Evolutionary conservation across 2,113 vertebrate species (phyloP).

Genomic region (Pseudopipra pipra): DNA sequence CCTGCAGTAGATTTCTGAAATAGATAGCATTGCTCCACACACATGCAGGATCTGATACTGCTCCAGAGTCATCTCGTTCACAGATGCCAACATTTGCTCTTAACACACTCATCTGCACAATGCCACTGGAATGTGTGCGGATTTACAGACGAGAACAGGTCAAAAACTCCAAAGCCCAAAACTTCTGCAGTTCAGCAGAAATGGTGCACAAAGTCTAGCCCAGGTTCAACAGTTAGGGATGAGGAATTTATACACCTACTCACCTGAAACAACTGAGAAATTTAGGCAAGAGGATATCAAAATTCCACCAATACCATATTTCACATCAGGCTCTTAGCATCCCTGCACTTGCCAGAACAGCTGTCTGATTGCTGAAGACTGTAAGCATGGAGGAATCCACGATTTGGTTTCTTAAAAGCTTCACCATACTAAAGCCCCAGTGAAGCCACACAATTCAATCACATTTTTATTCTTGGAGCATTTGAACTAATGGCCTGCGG

Average conservation of each 20-base stretch:
- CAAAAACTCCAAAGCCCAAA: neutral
- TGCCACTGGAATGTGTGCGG: neutral
- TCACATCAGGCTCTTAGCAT: neutral
- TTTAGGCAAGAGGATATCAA: neutral
- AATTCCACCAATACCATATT: neutral
- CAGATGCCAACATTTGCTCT: neutral
- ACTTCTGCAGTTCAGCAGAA: neutral
- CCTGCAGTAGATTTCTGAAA: conserved; percentile 34
- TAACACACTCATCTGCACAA: neutral
- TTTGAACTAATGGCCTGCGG: neutral
- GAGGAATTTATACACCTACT: neutral
- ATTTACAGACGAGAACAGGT: neutral
- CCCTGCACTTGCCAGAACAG: neutral
- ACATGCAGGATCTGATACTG: neutral
- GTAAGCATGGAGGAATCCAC: neutral
- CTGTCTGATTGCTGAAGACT: neutral
- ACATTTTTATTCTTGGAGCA: neutral
- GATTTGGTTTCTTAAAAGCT: neutral
- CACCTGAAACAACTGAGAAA: neutral
- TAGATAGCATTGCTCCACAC: conserved; percentile 28
- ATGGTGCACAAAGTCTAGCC: neutral
- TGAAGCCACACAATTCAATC: neutral
- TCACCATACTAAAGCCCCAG: neutral
- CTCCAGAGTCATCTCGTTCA: neutral
- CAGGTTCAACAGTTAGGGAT: neutral